phyloP scores from a whole-genome alignment of 2,888 invertebrate species.

The Phymatocera aterrima region DNA sequence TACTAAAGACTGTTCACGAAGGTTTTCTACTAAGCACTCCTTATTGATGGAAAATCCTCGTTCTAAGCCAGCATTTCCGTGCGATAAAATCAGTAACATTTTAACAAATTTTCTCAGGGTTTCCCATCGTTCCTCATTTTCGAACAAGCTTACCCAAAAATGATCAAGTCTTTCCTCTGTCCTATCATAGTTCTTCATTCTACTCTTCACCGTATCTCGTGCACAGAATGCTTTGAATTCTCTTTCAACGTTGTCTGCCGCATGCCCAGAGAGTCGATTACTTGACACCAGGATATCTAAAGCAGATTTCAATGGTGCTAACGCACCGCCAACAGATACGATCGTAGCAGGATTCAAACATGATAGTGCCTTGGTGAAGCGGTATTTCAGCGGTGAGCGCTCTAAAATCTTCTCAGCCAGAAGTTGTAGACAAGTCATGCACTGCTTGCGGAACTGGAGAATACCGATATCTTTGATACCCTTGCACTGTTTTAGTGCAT shows the following conservation, averaged over 20 bases:
- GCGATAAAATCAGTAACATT: slow-evolving; percentile 52
- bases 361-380: not conserved
- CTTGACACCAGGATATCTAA: not conserved
- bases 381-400: not conserved
- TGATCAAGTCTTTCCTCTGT: slow-evolving; percentile 26
- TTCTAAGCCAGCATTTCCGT: slow-evolving; percentile 57
- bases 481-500: slow-evolving; percentile 6
- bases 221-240: not conserved
- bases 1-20: slow-evolving; percentile 52
- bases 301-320: slow-evolving; percentile 14
- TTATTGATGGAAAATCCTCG: slow-evolving; percentile 56
- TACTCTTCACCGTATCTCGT: not conserved
- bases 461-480: not conserved
- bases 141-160: not conserved
- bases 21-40: slow-evolving; percentile 55
- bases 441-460: not conserved
- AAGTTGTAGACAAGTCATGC: slow-evolving; percentile 6
- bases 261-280: slow-evolving; percentile 10
- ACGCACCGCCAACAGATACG: slow-evolving; percentile 5
- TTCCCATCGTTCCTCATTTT: not conserved
- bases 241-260: slow-evolving; percentile 5
- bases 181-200: slow-evolving; percentile 3
- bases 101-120: slow-evolving; percentile 41
- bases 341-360: not conserved
- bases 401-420: slow-evolving; percentile 1